A percentile compares a stretch with the other conserved stretches of the same genome.
Conservation (phyloP, 2,113 vertebrate species). For the Scytalopus superciliaris region DNA sequence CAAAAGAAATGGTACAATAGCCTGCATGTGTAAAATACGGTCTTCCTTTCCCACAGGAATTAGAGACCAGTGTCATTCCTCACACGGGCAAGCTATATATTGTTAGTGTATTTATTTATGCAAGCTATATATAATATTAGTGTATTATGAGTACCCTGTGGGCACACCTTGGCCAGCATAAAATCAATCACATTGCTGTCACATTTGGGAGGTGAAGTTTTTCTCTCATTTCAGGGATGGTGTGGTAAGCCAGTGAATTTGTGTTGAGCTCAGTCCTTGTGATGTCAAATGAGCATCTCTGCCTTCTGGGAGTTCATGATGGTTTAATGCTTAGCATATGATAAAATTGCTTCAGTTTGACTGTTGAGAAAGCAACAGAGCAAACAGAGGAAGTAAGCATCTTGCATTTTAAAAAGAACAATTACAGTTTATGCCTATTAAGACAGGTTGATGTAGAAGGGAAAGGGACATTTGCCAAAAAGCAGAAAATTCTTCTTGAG, state of each 20-base stretch:
- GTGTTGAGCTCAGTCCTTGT: neutral
- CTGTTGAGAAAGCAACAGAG: neutral
- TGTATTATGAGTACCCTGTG: neutral
- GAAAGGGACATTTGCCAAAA: neutral
- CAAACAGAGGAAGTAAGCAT: neutral
- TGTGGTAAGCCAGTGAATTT: neutral
- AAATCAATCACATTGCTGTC: neutral
- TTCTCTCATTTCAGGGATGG: neutral
- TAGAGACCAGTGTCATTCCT: neutral
- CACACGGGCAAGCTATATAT: neutral
- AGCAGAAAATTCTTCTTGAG: neutral
- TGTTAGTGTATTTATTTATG: neutral
- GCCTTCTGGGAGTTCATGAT: neutral
- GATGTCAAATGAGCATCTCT: neutral
- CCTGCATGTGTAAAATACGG: neutral
- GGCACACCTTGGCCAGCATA: neutral
- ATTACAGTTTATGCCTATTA: neutral
- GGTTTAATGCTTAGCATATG: neutral
- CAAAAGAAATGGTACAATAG: neutral
- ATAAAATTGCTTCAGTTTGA: neutral
- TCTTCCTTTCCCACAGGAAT: neutral
- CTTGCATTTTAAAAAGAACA: neutral
- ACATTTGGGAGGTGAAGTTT: neutral
- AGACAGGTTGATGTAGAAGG: neutral
- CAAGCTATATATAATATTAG: neutral